Base-by-base conservation (phyloP, 2,888 invertebrate species). In the Caenorhabditis sp. region DNA sequence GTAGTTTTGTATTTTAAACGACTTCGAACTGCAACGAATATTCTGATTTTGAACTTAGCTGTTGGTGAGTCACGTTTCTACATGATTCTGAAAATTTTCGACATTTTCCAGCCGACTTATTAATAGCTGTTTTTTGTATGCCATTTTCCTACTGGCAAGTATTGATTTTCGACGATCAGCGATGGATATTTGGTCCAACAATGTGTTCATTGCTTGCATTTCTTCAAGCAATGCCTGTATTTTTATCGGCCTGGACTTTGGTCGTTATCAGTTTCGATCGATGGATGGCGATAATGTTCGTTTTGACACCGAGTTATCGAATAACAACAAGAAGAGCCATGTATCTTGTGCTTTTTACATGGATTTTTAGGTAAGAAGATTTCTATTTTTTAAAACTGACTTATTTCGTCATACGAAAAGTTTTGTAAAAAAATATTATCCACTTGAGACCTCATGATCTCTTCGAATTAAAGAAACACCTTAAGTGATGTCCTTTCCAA, bases 71-170 rank as follows among this genome's bases (percentile, higher is more conserved):
- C 14, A n/a, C 38, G 14, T 10, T 38, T 38, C 38, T 14, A 14
- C 8, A 38, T 38, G 14, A 38, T 38, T 38, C 14, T 20, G 20
- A 20, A 50, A 52, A 21, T n/a, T 52, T 20, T 52, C 25, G 17
- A 58, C 36, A 38, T 26, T 67, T 67, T n/a, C 36, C 43, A 59
- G 88, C 88, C 53, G 89, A 90, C 78, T 84, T 90, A n/a, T 79
- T 89, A 56, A 89, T 89, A 86, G 87, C 89, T 3, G 80, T 89
- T 7, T 83, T 90, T 67, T 90, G 89, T 78, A 89, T 90, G 62
- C 90, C 90, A 8, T 88, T 89, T 75, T 88, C 88, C 54, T 89
- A 89, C 75, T 87, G 90, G 77, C 88, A 89, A 57, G 89, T 88
- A 69, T 77, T 89, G 23, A 84, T 90, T 10, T 83, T 89, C 50